phyloP scores from a whole-genome alignment of 1,140 invertebrate species.

The Trichoplusia ni region DNA sequence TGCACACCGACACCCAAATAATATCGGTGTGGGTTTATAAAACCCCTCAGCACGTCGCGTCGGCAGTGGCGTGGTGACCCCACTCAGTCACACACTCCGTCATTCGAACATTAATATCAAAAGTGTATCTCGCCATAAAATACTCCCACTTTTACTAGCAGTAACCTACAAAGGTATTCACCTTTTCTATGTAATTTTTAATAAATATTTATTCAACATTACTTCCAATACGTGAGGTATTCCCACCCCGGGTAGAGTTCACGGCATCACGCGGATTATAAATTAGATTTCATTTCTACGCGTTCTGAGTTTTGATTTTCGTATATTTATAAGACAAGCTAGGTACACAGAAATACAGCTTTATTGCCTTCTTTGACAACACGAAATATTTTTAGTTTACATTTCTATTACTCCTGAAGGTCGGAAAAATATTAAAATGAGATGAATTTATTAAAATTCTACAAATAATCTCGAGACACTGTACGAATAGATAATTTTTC shows the following conservation, averaged over 20 bases:
- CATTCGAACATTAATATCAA: constrained; percentile 7
- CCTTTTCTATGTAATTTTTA: constrained; percentile 60
- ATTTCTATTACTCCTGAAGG: constrained; percentile 2
- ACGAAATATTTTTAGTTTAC: constrained; percentile 13
- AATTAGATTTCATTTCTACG: constrained; percentile 56
- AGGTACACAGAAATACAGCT: constrained; percentile 15
- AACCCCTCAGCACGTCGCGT: too few species aligned
- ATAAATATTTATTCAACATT: constrained; percentile 67
- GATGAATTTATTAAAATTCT: constrained; percentile 35
- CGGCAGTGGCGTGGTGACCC: too few species aligned
- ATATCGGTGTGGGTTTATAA: too few species aligned
- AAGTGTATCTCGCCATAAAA: constrained; percentile 24
- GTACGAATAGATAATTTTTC: constrained; percentile 7
- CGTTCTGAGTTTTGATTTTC: constrained; percentile 34
- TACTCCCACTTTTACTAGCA: constrained; percentile 18
- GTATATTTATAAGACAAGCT: constrained; percentile 23
- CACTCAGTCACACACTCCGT: too few species aligned
- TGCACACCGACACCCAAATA: too few species aligned
- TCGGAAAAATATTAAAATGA: constrained; percentile 36
- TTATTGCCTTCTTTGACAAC: constrained; percentile 10
- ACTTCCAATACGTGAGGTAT: constrained; percentile 44
- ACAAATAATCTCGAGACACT: constrained; percentile 30
- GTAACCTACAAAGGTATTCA: constrained; percentile 20
- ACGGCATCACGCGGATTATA: constrained; percentile 53
- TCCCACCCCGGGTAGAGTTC: constrained; percentile 25